Conservation (phyloP, 2,113 vertebrate species). For the Crotalus tigris region DNA sequence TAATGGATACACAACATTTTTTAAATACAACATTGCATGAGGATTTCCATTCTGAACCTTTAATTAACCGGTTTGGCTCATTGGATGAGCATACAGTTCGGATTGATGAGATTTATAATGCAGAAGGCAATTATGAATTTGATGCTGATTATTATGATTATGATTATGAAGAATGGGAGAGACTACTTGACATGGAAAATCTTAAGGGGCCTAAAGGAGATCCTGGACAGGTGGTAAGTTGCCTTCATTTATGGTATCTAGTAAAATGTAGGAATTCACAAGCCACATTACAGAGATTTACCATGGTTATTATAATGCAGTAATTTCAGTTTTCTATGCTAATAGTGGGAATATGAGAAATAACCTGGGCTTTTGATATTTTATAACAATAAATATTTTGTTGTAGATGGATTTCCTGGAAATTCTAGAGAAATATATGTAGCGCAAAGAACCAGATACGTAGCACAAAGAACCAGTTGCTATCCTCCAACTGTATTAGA, state of each 20-base stretch:
- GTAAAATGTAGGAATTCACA: conserved; percentile 19
- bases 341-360: not conserved
- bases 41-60: conserved; percentile 47
- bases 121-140: conserved; percentile 72
- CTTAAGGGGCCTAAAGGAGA: conserved; percentile 90
- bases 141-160: conserved; percentile 80
- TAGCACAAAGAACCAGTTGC: not conserved
- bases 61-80: conserved; percentile 66
- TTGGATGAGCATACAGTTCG: conserved; percentile 67
- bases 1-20: conserved; percentile 64
- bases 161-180: conserved; percentile 82
- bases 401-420: not conserved
- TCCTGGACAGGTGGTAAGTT: conserved; percentile 88
- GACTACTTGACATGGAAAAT: conserved; percentile 79
- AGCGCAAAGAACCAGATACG: not conserved
- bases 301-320: not conserved
- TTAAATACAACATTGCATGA: conserved; percentile 76
- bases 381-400: not conserved
- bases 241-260: conserved; percentile 46
- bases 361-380: not conserved
- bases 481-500: not conserved
- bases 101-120: conserved; percentile 52
- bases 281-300: not conserved
- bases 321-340: not conserved
- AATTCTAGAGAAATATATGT: not conserved